Evolutionary conservation across 1,140 invertebrate species (phyloP).

Genomic region (Apolygus lucorum): DNA sequence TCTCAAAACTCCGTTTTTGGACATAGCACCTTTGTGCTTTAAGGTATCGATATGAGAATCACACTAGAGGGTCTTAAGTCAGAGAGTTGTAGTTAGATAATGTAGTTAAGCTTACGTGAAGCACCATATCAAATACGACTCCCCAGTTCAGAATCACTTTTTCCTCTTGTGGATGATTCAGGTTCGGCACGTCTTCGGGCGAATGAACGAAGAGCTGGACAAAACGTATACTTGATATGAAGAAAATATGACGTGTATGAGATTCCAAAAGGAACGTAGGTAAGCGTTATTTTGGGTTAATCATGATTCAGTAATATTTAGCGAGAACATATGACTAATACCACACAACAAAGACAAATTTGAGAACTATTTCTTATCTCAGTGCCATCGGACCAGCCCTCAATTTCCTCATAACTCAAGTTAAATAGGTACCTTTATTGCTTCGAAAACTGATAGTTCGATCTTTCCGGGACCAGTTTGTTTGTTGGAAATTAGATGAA

Average conservation of each 20-base stretch:
- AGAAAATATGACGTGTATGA: neutral
- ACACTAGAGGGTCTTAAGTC: too few relatives aligned
- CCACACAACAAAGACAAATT: neutral
- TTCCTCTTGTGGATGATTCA: slow-evolving; percentile 41
- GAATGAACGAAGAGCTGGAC: slow-evolving; percentile 51
- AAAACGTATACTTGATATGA: neutral
- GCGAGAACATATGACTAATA: neutral
- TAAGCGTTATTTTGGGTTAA: too few relatives aligned
- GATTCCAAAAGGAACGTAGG: too few relatives aligned
- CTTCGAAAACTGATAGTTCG: slow-evolving; percentile 30
- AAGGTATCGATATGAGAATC: too few relatives aligned
- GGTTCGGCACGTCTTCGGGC: slow-evolving; percentile 55
- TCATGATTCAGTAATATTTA: neutral
- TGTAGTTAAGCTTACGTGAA: slow-evolving; percentile 28
- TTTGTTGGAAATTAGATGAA: slow-evolving; percentile 22
- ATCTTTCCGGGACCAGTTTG: slow-evolving; percentile 27
- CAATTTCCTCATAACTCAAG: too few relatives aligned
- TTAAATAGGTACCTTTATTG: slow-evolving; percentile 29
- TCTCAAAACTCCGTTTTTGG: too few relatives aligned
- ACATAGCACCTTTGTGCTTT: too few relatives aligned
- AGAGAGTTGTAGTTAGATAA: too few relatives aligned
- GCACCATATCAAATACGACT: slow-evolving; percentile 25
- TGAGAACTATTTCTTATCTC: neutral
- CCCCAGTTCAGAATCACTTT: slow-evolving; percentile 34
- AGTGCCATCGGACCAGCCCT: too few relatives aligned